Percentiles rank a stretch among this genome's conserved stretches.
These are phyloP conservation scores for Cosmia trapezina DNA, from an alignment of 2,888 invertebrate genomes.

Conservation along the genomic window DNA sequence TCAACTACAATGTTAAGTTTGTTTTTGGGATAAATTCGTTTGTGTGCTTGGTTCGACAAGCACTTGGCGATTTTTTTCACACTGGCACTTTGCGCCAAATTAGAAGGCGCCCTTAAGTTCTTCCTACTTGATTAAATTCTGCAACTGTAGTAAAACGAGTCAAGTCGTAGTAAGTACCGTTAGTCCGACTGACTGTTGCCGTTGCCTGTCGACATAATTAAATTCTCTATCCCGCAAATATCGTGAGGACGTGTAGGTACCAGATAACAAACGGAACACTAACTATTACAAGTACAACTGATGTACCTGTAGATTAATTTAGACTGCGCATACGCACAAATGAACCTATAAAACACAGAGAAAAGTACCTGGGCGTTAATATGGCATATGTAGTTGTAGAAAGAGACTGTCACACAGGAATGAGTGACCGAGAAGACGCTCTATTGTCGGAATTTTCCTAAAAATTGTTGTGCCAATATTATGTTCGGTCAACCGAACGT, in stretches of 20 bases:
- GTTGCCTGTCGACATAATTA: slow-evolving; percentile 1
- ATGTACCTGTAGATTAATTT: neutral
- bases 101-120: neutral
- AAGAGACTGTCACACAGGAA: neutral
- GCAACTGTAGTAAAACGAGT: neutral
- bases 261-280: neutral
- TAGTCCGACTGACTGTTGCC: neutral
- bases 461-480: too few species aligned
- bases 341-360: neutral
- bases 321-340: neutral
- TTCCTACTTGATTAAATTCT: neutral
- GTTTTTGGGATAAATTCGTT: too few species aligned
- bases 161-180: neutral
- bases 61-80: too few species aligned
- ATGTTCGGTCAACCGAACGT: too few species aligned
- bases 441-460: too few species aligned
- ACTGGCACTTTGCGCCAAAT: too few species aligned
- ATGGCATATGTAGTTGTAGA: neutral
- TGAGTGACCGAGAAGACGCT: neutral
- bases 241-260: neutral
- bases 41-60: too few species aligned
- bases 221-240: slow-evolving; percentile 8
- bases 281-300: neutral
- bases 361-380: neutral
- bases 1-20: too few species aligned